A percentile compares a stretch with the other conserved stretches of the same genome.
Evolutionary conservation across 2,113 vertebrate species (phyloP).

Genomic region (Lasiurus cinereus): DNA sequence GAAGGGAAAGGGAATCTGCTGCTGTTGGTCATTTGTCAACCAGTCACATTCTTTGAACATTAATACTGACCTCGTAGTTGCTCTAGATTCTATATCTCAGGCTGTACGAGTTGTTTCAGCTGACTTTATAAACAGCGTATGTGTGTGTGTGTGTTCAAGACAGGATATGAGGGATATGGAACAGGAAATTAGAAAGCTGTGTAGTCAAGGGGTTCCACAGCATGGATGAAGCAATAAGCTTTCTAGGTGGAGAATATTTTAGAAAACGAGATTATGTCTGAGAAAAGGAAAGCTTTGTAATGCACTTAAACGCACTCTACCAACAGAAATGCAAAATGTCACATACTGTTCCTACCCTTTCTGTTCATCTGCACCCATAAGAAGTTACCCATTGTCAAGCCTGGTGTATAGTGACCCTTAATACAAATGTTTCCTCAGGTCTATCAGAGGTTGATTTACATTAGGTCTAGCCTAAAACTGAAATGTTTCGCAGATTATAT

Average conservation of each 20-base stretch:
- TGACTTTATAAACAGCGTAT: background rate
- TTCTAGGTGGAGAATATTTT: background rate
- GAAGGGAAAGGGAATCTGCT: background rate
- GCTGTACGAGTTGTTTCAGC: background rate
- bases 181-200: constrained; percentile 24
- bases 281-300: background rate
- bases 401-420: background rate
- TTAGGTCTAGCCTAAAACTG: background rate
- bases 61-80: background rate
- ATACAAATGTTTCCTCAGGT: background rate
- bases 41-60: background rate
- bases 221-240: background rate
- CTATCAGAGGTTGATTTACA: background rate
- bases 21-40: background rate
- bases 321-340: background rate
- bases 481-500: background rate
- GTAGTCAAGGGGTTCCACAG: background rate
- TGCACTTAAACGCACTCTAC: background rate
- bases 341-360: background rate
- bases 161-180: background rate
- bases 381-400: background rate
- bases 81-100: background rate
- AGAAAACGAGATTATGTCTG: background rate
- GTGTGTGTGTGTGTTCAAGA: background rate
- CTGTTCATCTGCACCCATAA: background rate